phyloP scores from a whole-genome alignment of 2,888 invertebrate species.

The Lapara coniferarum region DNA sequence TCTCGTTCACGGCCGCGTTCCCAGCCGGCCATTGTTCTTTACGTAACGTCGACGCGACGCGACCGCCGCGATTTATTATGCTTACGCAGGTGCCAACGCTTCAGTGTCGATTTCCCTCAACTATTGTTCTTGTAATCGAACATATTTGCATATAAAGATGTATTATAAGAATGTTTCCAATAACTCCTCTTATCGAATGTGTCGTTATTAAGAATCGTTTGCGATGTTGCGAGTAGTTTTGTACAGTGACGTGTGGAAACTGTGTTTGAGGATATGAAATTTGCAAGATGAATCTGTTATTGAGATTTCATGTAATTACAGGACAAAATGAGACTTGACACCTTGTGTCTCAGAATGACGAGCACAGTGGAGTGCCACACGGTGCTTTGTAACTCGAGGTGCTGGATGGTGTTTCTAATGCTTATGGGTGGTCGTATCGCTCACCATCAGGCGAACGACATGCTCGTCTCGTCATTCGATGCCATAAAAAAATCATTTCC shows the following conservation, averaged over 20 bases:
- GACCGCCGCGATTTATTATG: slow-evolving; percentile 58
- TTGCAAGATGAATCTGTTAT: not conserved
- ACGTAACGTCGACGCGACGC: slow-evolving; percentile 69
- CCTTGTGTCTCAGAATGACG: too few species aligned
- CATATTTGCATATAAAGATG: slow-evolving; percentile 47
- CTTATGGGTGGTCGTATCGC: too few species aligned
- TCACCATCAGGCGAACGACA: too few species aligned
- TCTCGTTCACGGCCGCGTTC: slow-evolving; percentile 75
- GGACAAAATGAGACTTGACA: too few species aligned
- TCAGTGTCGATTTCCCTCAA: slow-evolving; percentile 69
- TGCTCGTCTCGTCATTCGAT: too few species aligned
- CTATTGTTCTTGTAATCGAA: slow-evolving; percentile 66
- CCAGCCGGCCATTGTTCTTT: slow-evolving; percentile 78
- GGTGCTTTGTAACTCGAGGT: too few species aligned
- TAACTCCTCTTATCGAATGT: slow-evolving; percentile 28
- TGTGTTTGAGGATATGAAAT: not conserved
- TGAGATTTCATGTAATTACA: too few species aligned
- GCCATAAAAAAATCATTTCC: too few species aligned
- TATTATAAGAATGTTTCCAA: slow-evolving; percentile 43
- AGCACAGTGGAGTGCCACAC: too few species aligned
- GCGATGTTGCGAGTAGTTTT: not conserved
- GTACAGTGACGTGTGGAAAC: not conserved
- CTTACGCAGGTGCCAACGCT: slow-evolving; percentile 62
- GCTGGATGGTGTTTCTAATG: too few species aligned
- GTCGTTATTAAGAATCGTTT: not conserved